phyloP scores from a whole-genome alignment of 2,113 vertebrate genomes.

The Pelobates fuscus region DNA sequence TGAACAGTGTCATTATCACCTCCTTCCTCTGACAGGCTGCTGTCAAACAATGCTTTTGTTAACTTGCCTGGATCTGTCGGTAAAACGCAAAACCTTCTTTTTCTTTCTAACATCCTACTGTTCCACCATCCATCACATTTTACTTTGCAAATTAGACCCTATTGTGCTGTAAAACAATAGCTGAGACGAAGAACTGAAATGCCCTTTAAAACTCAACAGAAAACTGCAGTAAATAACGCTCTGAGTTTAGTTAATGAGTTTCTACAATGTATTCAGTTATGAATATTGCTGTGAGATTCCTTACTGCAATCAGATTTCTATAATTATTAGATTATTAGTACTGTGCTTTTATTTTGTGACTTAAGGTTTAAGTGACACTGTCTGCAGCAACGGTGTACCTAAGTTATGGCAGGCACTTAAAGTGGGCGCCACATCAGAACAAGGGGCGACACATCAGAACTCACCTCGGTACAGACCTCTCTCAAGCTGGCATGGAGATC shows the following conservation, averaged over 20 bases:
- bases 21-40: conserved; percentile 51
- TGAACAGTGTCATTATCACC: conserved; percentile 40
- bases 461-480: too few species aligned
- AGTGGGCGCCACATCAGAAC: too few species aligned
- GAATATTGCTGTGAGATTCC: not conserved
- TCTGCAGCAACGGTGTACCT: too few species aligned
- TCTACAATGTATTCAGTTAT: conserved; percentile 13
- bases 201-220: conserved; percentile 47
- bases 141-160: conserved; percentile 51
- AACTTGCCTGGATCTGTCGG: conserved; percentile 35
- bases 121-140: conserved; percentile 50
- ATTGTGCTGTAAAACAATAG: conserved; percentile 48
- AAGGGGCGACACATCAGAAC: too few species aligned
- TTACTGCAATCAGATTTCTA: not conserved
- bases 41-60: conserved; percentile 37
- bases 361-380: too few species aligned
- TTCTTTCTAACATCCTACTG: conserved; percentile 43
- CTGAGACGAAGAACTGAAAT: conserved; percentile 42
- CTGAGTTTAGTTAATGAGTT: conserved; percentile 18
- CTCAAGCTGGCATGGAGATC: too few species aligned
- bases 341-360: too few species aligned
- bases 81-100: conserved; percentile 48
- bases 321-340: too few species aligned
- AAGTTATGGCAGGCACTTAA: too few species aligned
- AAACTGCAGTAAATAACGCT: conserved; percentile 30